Evolutionary conservation across 2,113 vertebrate species (phyloP), one percentile per base, ranked within the genome.

Genomic region (Leuciscus idus): DNA sequence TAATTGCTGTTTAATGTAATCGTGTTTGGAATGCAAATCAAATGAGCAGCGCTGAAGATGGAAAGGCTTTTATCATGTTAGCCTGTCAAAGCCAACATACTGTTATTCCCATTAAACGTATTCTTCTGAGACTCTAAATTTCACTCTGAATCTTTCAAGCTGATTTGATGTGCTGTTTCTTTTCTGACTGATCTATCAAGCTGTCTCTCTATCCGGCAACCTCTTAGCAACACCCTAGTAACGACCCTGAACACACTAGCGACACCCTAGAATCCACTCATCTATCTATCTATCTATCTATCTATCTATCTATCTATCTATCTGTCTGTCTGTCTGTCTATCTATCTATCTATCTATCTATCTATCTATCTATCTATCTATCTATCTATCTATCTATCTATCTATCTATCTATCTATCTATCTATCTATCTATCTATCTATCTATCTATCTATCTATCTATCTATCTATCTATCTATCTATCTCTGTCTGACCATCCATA

Each of bases 1-100:
- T 59, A 79, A 79, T 81, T 46, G 59, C 59, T 64, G 15, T 64
- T 81, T 75, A 74, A 48, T 74, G 43, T 75, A 75, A 75, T 75
- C 6, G 6, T 50, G 43, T 75, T 75, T 75, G 73, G 12, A 26
- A 75, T 75, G 73, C 43, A 75, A 75, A 75, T 75, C 73, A 50
- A 75, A 75, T 48, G 39, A 48, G 43, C 3, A 6, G n/a, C n/a
- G 6, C 73, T 50, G 73, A 75, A 75, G 73, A 75, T 75, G 73
- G 73, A 75, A 75, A 28, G 2, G n/a, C 43, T 75, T 75, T 50
- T 50, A 50, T 48, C 46, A 28, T 17, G 73, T 48, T 75, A 17
- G n/a, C 73, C 50, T 75, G 73, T 75, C 73, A 50, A 50, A 50
- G 43, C 73, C 73, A 75, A 75, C 73, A 48, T 48, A 26, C 43